Conservation (phyloP, 2,888 invertebrate species). For the Ephialtes manifestator region DNA sequence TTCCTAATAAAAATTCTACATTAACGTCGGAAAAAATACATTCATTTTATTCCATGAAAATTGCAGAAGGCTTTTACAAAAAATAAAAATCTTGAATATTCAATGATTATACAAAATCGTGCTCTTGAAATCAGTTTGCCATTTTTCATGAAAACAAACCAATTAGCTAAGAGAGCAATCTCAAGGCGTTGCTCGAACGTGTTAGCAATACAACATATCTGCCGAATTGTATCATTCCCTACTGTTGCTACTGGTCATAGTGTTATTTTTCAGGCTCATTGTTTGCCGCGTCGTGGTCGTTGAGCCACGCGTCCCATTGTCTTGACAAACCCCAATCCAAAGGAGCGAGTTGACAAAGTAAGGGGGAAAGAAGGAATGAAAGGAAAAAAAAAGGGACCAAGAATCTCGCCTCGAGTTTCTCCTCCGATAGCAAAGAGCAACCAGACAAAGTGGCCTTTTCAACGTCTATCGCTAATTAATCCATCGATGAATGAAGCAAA, state of each 20-base stretch:
- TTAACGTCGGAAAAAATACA: too few relatives aligned
- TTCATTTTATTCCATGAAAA: background rate
- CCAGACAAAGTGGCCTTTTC: constrained; percentile 18
- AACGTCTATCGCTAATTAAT: constrained; percentile 43
- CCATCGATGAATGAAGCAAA: constrained; percentile 1
- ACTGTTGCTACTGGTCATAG: constrained; percentile 41
- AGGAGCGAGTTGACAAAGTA: constrained; percentile 59
- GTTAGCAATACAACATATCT: constrained; percentile 34
- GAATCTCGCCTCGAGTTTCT: constrained; percentile 40
- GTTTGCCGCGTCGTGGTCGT: constrained; percentile 57
- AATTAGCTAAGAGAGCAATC: constrained; percentile 76
- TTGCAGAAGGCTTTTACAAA: background rate
- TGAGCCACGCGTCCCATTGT: constrained; percentile 72
- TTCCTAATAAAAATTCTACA: too few relatives aligned
- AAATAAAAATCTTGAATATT: background rate
- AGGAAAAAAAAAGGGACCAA: constrained; percentile 15
- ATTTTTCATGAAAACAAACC: constrained; percentile 63
- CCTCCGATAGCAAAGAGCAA: constrained; percentile 17
- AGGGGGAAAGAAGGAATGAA: constrained; percentile 51
- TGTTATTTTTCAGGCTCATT: constrained; percentile 61
- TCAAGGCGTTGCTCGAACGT: constrained; percentile 58
- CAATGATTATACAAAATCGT: background rate
- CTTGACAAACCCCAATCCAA: constrained; percentile 73
- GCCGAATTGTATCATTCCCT: constrained; percentile 25
- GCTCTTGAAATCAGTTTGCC: background rate